Evolutionary conservation across 2,888 invertebrate genomes (phyloP), one percentile per base, ranked within the genome.

Genomic region (Gisinianus flammeolus): DNA sequence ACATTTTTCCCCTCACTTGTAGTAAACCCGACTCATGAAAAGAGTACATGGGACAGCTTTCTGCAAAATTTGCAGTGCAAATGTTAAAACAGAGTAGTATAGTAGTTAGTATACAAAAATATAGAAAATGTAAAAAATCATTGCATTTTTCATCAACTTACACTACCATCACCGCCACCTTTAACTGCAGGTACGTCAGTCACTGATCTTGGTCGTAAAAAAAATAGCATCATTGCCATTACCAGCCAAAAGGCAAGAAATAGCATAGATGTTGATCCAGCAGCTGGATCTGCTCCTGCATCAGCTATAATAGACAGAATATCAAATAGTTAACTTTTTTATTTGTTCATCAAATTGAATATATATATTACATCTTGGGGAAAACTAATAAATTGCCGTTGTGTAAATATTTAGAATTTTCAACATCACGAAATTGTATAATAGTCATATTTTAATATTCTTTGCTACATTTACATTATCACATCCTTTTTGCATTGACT

Each of bases 211-310:
- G 90, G 90, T 78, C 90, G 87, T 78, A 89, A 83, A 77, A 89
- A 86, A 84, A 88, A 90, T 64, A 90, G 85, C n/a, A 88, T 88
- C 66, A 89, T 85, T 30, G 90, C 90, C 79, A 90, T 85, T 52
- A 89, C 86, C 31, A 89, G 84, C 89, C 89, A 89, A 10, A 88
- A 88, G 77, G 89, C 85, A 85, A 88, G 87, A 85, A 88, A 87
- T 86, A 88, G 86, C 85, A 88, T 86, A 6, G 82, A 79, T 10
- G 82, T 81, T 19, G 81, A 30, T 5, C 79, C 79, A 30, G 79
- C 78, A 24, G 71, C 54, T 19, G 54, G 68, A 31, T 35, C 68
- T 24, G 62, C 24, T 62, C 58, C 78, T n/a, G 67, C 35, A 28
- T 74, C 66, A 35, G 74, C 74, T 74, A 30, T 1, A 75, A 74